Evolutionary conservation across 2,888 invertebrate species (phyloP).

Genomic region (Trissoscelio sp.): DNA sequence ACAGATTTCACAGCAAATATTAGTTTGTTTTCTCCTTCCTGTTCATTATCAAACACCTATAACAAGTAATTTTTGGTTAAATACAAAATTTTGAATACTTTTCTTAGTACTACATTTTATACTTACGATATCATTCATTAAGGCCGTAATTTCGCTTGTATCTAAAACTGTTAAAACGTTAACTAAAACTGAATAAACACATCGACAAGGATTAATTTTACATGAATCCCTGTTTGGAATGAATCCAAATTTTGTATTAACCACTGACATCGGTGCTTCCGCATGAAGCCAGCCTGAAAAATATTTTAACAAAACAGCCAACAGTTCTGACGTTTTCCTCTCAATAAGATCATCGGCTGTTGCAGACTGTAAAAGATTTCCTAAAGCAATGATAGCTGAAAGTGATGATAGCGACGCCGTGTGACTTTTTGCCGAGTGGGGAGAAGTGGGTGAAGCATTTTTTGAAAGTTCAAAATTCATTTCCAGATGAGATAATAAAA

Average conservation of each 20-base stretch:
- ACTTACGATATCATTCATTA: constrained; percentile 74
- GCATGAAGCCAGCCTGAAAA: constrained; percentile 79
- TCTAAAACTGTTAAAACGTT: constrained; percentile 75
- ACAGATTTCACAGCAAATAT: constrained; percentile 75
- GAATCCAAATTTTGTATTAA: constrained; percentile 79
- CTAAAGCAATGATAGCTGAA: constrained; percentile 76
- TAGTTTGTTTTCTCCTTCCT: constrained; percentile 76
- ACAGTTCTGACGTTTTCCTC: constrained; percentile 72
- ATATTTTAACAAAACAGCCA: constrained; percentile 76
- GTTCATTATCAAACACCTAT: constrained; percentile 75
- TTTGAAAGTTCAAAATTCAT: constrained; percentile 75
- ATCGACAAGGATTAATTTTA: constrained; percentile 77
- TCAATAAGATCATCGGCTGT: constrained; percentile 75
- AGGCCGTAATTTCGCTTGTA: constrained; percentile 71
- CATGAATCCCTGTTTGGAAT: constrained; percentile 79
- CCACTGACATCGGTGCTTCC: constrained; percentile 77
- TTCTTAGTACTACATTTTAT: no score
- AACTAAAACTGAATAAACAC: constrained; percentile 76
- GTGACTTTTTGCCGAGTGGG: constrained; percentile 70
- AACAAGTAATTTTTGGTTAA: constrained; percentile 21
- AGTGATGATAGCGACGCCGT: constrained; percentile 76
- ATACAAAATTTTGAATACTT: no score
- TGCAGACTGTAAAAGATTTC: constrained; percentile 75
- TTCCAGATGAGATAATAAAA: constrained; percentile 75
- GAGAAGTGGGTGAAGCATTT: constrained; percentile 53